Evolutionary conservation across 1,140 invertebrate genomes (phyloP).

Genomic region (Teleogryllus occipitalis): DNA sequence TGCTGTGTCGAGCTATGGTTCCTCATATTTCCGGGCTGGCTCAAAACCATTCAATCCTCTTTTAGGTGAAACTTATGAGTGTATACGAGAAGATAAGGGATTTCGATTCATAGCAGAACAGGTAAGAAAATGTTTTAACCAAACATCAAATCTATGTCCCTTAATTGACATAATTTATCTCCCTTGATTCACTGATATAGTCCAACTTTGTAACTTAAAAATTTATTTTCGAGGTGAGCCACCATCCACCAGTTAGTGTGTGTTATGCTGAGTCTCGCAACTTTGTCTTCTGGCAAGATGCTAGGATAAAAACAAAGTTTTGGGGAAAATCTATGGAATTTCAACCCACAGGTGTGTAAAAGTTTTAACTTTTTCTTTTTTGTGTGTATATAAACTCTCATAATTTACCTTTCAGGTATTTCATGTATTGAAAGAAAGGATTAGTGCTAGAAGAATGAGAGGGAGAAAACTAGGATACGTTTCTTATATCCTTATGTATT

Average conservation of each 20-base stretch:
- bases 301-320: slow-evolving; percentile 77
- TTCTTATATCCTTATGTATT: too few species aligned
- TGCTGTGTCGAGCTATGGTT: slow-evolving; percentile 57
- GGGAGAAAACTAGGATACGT: too few species aligned
- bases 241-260: slow-evolving; percentile 78
- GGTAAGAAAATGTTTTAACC: slow-evolving; percentile 32
- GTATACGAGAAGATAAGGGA: slow-evolving; percentile 58
- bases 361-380: not conserved
- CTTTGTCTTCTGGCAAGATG: slow-evolving; percentile 74
- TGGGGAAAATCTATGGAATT: slow-evolving; percentile 89
- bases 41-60: slow-evolving; percentile 86
- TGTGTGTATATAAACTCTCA: too few species aligned
- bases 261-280: slow-evolving; percentile 67
- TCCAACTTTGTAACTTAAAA: not conserved
- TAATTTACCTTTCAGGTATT: too few species aligned
- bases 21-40: slow-evolving; percentile 65
- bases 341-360: slow-evolving; percentile 46
- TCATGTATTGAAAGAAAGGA: too few species aligned
- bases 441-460: too few species aligned
- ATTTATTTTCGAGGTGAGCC: slow-evolving; percentile 49
- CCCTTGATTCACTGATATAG: not conserved
- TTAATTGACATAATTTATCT: not conserved
- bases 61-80: slow-evolving; percentile 79
- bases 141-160: not conserved
- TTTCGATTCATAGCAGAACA: slow-evolving; percentile 67